Evolutionary conservation across 2,797 vertebrate species (phyloP).

Genomic region (Malurus leucopterus): DNA sequence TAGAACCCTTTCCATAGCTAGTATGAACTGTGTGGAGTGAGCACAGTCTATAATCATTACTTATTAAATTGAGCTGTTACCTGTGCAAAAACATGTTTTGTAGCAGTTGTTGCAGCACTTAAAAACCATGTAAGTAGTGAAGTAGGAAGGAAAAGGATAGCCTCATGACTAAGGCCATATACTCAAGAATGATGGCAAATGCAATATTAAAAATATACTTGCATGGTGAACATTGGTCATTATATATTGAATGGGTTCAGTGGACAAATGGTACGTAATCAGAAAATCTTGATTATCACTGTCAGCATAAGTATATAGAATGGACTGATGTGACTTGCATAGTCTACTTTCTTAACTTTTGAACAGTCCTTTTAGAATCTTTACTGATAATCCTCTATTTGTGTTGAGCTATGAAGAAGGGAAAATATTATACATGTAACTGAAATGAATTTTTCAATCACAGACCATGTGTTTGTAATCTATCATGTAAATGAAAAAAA

Average conservation of each 20-base stretch:
- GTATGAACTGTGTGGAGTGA: rapidly evolving
- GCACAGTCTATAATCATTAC: background rate
- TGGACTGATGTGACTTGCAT: background rate
- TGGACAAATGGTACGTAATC: background rate
- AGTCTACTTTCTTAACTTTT: background rate
- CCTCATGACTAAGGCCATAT: background rate
- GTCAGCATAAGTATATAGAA: background rate
- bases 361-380: background rate
- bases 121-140: background rate
- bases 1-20: background rate
- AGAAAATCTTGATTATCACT: background rate
- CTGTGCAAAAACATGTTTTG: background rate
- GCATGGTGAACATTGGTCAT: rapidly evolving
- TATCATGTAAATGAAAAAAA: background rate
- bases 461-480: background rate
- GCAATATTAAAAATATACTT: background rate
- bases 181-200: background rate
- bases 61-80: background rate
- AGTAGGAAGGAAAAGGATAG: background rate
- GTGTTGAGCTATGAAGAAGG: too few relatives aligned
- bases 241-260: background rate
- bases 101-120: background rate
- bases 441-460: background rate
- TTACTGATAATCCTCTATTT: background rate
- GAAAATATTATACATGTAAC: background rate